Evolutionary conservation across 2,797 vertebrate species (phyloP).

Genomic region (Gambelia wislizenii): DNA sequence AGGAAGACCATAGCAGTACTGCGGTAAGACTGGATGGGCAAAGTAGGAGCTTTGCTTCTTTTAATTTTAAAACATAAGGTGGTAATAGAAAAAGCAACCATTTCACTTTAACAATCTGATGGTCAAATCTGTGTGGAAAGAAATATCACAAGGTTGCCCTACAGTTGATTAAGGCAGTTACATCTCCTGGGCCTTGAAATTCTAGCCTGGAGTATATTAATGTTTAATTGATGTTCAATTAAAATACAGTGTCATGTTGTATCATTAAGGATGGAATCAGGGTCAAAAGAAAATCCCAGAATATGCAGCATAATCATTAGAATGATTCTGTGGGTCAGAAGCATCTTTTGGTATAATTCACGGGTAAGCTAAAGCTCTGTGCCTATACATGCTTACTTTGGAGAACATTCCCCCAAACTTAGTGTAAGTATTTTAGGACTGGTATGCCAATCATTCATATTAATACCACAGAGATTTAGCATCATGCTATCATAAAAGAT

Average conservation of each 20-base stretch:
- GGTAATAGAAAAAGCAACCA: background rate
- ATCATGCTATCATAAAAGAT: background rate
- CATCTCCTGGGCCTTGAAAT: conserved; percentile 48
- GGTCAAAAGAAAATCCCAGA: background rate
- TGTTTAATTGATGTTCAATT: conserved; percentile 63
- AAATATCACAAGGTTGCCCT: conserved; percentile 29
- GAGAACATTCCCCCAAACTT: background rate
- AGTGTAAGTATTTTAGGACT: background rate
- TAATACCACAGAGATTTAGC: background rate
- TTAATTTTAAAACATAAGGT: background rate
- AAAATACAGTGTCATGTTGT: conserved; percentile 50
- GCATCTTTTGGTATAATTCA: conserved; percentile 43
- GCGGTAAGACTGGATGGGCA: background rate
- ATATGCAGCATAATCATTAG: conserved; percentile 41
- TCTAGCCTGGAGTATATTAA: conserved; percentile 50
- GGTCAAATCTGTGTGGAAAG: background rate
- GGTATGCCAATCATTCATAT: background rate
- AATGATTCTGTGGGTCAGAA: conserved; percentile 54
- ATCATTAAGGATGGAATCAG: conserved; percentile 60
- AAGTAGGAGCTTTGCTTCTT: background rate
- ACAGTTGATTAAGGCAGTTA: background rate
- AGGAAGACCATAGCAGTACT: background rate
- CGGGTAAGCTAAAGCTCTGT: background rate
- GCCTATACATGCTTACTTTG: background rate
- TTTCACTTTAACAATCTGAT: conserved; percentile 14